Evolutionary conservation across 2,888 invertebrate genomes (phyloP).

Genomic region (Dryobotodes eremita): DNA sequence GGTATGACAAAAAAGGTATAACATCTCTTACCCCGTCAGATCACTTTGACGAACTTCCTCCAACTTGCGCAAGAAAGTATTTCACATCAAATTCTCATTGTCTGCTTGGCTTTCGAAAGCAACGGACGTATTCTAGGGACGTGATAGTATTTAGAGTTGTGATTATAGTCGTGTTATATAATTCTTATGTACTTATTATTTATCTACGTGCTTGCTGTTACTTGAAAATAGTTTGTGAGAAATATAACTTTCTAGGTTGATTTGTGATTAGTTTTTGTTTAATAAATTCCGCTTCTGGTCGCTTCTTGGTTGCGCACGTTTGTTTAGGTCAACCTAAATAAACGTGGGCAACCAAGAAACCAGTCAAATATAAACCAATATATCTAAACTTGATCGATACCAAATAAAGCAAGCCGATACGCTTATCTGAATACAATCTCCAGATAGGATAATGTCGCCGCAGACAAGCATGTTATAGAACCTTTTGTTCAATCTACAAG

Average conservation of each 20-base stretch:
- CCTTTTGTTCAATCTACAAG: constrained; percentile 81
- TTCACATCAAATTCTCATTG: neutral
- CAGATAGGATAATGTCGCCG: constrained; percentile 76
- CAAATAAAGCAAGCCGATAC: constrained; percentile 61
- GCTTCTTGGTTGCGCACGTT: too few relatives aligned
- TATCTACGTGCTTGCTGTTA: too few relatives aligned
- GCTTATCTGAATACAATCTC: constrained; percentile 67
- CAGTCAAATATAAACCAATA: constrained; percentile 51
- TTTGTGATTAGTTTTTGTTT: too few relatives aligned
- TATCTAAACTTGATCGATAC: constrained; percentile 51
- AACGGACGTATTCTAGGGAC: too few relatives aligned
- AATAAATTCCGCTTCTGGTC: too few relatives aligned
- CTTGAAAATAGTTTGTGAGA: too few relatives aligned
- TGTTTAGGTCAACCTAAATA: neutral
- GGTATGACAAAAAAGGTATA: neutral
- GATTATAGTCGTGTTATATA: too few relatives aligned
- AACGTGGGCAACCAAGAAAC: constrained; percentile 28
- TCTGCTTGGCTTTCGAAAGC: too few relatives aligned
- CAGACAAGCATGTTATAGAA: constrained; percentile 76
- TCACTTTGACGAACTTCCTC: neutral
- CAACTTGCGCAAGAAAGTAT: constrained; percentile 9
- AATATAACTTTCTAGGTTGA: too few relatives aligned
- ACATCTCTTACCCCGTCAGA: neutral
- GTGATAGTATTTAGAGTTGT: too few relatives aligned
- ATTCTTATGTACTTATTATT: too few relatives aligned